Conservation (phyloP, 1,140 invertebrate genomes). For the Lepidurus apus region DNA sequence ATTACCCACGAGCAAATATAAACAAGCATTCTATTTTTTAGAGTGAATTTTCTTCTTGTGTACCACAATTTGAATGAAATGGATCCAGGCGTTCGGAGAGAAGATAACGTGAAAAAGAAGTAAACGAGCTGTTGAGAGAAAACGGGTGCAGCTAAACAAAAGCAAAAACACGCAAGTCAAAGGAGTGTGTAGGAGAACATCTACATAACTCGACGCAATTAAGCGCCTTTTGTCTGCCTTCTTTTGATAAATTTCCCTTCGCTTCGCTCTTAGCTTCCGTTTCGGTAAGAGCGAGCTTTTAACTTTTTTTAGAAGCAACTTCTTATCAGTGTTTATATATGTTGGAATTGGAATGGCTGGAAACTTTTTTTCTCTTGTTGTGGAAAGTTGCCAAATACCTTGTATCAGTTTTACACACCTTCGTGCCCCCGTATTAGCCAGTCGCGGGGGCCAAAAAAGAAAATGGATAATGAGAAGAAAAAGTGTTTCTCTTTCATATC, state of each 20-base stretch:
- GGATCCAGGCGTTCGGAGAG: no score
- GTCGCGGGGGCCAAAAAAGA: background rate
- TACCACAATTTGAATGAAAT: no score
- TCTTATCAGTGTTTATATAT: background rate
- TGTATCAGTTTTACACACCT: no score
- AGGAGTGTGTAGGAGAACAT: background rate
- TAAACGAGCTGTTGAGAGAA: background rate
- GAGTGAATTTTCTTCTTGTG: no score
- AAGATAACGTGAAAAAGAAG: no score
- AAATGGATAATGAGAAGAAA: background rate
- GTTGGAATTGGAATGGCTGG: background rate
- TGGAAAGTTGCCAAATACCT: background rate
- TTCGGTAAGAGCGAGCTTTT: background rate
- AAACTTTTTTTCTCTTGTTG: background rate
- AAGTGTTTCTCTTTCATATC: background rate
- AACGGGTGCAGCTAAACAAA: background rate
- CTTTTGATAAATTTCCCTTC: background rate
- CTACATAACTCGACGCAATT: slow-evolving; percentile 8
- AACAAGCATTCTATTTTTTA: no score
- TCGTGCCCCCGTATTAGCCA: background rate
- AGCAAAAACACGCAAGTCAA: background rate
- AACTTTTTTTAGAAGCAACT: background rate
- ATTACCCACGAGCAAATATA: no score
- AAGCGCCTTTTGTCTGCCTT: slow-evolving; percentile 11
- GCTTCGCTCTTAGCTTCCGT: background rate